These are phyloP conservation scores for Hipparchia sbordonii DNA, from an alignment of 2,888 invertebrate species.

Conservation along the genomic window DNA sequence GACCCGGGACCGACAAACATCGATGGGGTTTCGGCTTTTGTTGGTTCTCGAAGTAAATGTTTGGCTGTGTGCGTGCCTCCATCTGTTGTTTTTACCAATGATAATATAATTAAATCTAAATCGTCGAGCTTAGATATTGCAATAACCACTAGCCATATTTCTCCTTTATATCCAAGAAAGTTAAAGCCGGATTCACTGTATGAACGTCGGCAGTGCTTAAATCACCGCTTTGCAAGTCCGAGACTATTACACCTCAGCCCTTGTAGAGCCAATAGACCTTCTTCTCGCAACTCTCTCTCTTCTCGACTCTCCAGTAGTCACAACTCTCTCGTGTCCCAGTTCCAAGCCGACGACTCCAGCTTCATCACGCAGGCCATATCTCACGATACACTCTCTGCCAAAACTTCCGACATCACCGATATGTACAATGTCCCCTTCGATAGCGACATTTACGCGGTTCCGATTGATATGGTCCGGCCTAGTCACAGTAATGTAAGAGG, in stretches of 20 bases:
- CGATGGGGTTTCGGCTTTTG: constrained; percentile 44
- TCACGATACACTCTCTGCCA: constrained; percentile 88
- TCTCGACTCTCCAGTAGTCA: constrained; percentile 93
- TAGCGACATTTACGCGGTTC: constrained; percentile 93
- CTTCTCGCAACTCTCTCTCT: constrained; percentile 89
- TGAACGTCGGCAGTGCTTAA: constrained; percentile 71
- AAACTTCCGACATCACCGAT: constrained; percentile 90
- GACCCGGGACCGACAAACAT: constrained; percentile 54
- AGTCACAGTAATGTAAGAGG: constrained; percentile 63
- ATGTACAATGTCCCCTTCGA: constrained; percentile 95
- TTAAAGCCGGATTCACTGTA: constrained; percentile 67
- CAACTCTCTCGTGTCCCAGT: constrained; percentile 89
- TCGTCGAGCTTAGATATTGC: constrained; percentile 54
- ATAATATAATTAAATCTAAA: constrained; percentile 51
- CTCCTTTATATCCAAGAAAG: constrained; percentile 69
- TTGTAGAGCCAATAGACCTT: constrained; percentile 85
- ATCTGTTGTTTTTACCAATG: constrained; percentile 55
- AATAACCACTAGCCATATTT: constrained; percentile 56
- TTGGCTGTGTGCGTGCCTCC: constrained; percentile 58
- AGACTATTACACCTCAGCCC: constrained; percentile 84
- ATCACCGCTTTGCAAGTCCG: constrained; percentile 73
- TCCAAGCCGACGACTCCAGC: constrained; percentile 91
- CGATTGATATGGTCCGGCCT: constrained; percentile 90
- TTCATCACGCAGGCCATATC: constrained; percentile 95
- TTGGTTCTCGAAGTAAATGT: constrained; percentile 47